phyloP scores from a whole-genome alignment of 2,888 invertebrate genomes.

The Eulithis prunata region DNA sequence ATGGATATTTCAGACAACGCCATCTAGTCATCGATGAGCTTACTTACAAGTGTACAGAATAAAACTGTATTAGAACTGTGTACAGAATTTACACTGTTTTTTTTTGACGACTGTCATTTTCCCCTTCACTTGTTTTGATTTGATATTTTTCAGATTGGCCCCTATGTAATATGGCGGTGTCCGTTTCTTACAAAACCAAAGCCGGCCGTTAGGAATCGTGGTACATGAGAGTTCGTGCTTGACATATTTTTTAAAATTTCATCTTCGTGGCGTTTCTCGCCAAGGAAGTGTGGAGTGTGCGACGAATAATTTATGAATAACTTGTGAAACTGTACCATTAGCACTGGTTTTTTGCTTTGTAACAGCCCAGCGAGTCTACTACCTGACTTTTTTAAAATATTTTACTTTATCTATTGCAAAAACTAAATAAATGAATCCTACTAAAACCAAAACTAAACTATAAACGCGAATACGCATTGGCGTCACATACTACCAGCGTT shows the following conservation, averaged over 20 bases:
- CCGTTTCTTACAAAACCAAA: neutral
- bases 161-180: neutral
- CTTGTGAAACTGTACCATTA: neutral
- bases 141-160: neutral
- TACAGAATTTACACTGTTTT: too few relatives aligned
- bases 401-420: too few relatives aligned
- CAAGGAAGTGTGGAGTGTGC: slow-evolving; percentile 27
- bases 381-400: neutral
- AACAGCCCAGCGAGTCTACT: neutral
- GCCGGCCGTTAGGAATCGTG: slow-evolving; percentile 30
- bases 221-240: slow-evolving; percentile 32
- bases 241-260: slow-evolving; percentile 44
- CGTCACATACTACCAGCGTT: too few relatives aligned
- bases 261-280: slow-evolving; percentile 28
- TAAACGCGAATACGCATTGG: too few relatives aligned
- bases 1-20: too few relatives aligned
- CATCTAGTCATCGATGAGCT: too few relatives aligned
- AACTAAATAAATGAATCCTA: too few relatives aligned
- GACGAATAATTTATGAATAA: slow-evolving; percentile 23
- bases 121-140: too few relatives aligned
- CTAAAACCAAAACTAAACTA: too few relatives aligned
- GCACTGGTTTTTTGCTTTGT: neutral
- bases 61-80: too few relatives aligned
- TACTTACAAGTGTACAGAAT: too few relatives aligned
- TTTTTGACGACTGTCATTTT: too few relatives aligned